Percentiles rank a stretch among this genome's conserved stretches.
Conservation (phyloP, 2,888 invertebrate genomes). For the Spisula subtruncata region DNA sequence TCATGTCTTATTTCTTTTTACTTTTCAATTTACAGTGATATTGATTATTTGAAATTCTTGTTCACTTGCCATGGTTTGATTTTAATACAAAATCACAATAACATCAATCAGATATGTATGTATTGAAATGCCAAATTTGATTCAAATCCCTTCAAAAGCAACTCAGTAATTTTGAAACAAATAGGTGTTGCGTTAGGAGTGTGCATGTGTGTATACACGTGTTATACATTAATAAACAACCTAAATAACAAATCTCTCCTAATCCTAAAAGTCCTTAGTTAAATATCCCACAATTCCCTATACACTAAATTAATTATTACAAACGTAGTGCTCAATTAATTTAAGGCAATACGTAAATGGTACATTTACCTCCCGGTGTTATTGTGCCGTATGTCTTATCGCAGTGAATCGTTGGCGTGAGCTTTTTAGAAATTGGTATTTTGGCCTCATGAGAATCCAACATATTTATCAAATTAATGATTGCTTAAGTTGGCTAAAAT, state of each 20-base stretch:
- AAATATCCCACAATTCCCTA: constrained; percentile 1
- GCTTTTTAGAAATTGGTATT: constrained; percentile 8
- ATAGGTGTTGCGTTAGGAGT: no score
- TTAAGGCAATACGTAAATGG: constrained; percentile 12
- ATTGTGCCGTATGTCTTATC: neutral
- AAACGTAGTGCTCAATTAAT: constrained; percentile 13
- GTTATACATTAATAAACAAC: no score
- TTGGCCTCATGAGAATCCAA: neutral
- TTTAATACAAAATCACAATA: no score
- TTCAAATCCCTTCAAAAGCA: no score
- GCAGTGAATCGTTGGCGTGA: neutral
- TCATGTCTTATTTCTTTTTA: no score
- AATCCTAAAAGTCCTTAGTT: neutral
- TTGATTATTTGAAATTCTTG: no score
- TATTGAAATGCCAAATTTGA: no score
- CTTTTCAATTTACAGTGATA: no score
- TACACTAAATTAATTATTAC: constrained; percentile 4
- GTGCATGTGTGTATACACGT: no score
- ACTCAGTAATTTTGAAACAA: no score
- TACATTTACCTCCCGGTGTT: neutral
- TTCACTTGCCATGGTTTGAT: no score
- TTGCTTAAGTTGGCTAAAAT: neutral
- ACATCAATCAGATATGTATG: no score
- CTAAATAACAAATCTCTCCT: neutral
- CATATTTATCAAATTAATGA: neutral